Conservation (phyloP, 2,113 vertebrate species). For the Corvus hawaiiensis region DNA sequence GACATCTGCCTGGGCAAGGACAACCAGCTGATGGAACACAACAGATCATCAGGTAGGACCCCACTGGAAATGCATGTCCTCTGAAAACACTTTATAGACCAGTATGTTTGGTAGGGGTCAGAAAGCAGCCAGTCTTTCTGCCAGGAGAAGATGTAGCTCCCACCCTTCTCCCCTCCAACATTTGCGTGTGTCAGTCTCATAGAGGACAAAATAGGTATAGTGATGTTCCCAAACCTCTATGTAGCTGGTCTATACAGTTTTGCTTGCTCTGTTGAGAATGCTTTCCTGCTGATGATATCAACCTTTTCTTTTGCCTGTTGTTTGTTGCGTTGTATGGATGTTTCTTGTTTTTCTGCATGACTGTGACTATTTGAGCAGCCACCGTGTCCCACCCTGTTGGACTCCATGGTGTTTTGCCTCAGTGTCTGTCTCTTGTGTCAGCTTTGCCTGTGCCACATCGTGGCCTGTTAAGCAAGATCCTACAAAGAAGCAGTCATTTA, state of each 20-base stretch:
- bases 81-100: constrained; percentile 61
- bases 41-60: constrained; percentile 89
- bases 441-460: constrained; percentile 70
- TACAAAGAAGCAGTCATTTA: constrained; percentile 67
- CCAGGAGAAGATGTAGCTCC: constrained; percentile 53
- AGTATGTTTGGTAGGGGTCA: constrained; percentile 57
- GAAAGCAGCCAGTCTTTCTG: constrained; percentile 59
- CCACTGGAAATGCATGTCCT: constrained; percentile 63
- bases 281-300: constrained; percentile 72
- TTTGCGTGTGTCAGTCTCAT: constrained; percentile 55
- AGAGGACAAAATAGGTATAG: constrained; percentile 48
- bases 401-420: constrained; percentile 71
- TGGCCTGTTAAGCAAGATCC: constrained; percentile 67
- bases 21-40: constrained; percentile 83
- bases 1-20: constrained; percentile 87
- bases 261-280: constrained; percentile 68
- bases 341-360: constrained; percentile 73
- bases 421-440: constrained; percentile 69
- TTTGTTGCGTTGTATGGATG: constrained; percentile 69
- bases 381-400: constrained; percentile 66
- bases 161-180: constrained; percentile 37
- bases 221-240: constrained; percentile 45
- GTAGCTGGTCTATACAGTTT: constrained; percentile 73
- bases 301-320: constrained; percentile 76
- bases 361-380: constrained; percentile 67